phyloP scores from a whole-genome alignment of 2,797 vertebrate genomes.

The Eulemur albifrons region DNA sequence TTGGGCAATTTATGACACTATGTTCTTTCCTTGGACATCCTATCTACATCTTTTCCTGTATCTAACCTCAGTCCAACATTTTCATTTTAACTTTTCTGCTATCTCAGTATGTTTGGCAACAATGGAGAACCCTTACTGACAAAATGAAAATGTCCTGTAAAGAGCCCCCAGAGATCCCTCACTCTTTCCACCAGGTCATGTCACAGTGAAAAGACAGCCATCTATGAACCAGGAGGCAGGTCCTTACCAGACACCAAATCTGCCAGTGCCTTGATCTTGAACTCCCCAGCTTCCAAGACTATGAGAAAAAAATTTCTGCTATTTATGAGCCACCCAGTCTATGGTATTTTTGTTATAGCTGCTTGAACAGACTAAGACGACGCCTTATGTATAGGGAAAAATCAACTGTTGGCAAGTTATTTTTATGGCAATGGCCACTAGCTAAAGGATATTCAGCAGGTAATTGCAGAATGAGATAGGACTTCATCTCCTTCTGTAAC shows the following conservation, averaged over 20 bases:
- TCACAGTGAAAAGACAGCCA: background rate
- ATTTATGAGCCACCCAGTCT: background rate
- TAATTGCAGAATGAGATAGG: background rate
- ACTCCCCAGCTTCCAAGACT: background rate
- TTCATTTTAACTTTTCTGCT: background rate
- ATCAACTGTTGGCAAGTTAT: background rate
- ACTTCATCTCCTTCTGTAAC: background rate
- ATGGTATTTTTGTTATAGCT: background rate
- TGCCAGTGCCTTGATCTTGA: background rate
- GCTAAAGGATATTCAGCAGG: background rate
- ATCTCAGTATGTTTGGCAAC: background rate
- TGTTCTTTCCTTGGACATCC: background rate
- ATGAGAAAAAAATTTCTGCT: background rate
- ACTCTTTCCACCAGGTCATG: no score
- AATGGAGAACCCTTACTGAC: background rate
- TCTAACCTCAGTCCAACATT: background rate
- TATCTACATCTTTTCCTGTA: constrained; percentile 24
- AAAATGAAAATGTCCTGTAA: background rate
- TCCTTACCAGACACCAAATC: background rate
- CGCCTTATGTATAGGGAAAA: background rate
- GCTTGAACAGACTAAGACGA: background rate
- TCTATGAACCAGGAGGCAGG: background rate
- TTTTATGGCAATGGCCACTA: background rate
- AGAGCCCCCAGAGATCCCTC: background rate
- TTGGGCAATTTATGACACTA: background rate